Conservation (phyloP, 2,888 invertebrate genomes). For the Dione juno region DNA sequence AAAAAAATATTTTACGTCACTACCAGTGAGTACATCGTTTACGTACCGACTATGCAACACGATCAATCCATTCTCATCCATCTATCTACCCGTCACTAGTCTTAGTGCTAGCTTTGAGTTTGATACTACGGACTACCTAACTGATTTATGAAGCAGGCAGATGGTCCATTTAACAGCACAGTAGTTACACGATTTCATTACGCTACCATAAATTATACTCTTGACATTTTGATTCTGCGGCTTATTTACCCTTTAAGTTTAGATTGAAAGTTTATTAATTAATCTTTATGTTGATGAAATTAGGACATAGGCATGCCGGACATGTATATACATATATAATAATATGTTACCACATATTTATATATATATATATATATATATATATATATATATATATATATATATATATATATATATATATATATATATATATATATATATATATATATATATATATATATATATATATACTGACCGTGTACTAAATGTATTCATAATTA, state of each 20-base stretch:
- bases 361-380: no score
- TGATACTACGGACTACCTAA: slow-evolving; percentile 34
- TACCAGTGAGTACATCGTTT: slow-evolving; percentile 39
- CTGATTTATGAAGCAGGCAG: slow-evolving; percentile 34
- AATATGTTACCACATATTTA: no score
- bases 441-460: no score
- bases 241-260: slow-evolving; percentile 23
- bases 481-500: no score
- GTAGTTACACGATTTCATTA: slow-evolving; percentile 22
- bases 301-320: not conserved
- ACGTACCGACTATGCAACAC: slow-evolving; percentile 42
- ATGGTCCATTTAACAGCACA: slow-evolving; percentile 22
- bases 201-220: slow-evolving; percentile 8
- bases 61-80: slow-evolving; percentile 41
- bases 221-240: slow-evolving; percentile 17
- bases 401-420: no score
- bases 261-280: slow-evolving; percentile 17
- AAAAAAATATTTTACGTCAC: no score
- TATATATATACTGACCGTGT: no score
- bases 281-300: slow-evolving; percentile 12
- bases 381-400: no score
- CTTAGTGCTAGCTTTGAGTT: slow-evolving; percentile 29
- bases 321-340: not conserved
- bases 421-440: no score
- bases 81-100: slow-evolving; percentile 37